phyloP scores from a whole-genome alignment of 1,140 invertebrate genomes.

The Calephelis virginiensis region DNA sequence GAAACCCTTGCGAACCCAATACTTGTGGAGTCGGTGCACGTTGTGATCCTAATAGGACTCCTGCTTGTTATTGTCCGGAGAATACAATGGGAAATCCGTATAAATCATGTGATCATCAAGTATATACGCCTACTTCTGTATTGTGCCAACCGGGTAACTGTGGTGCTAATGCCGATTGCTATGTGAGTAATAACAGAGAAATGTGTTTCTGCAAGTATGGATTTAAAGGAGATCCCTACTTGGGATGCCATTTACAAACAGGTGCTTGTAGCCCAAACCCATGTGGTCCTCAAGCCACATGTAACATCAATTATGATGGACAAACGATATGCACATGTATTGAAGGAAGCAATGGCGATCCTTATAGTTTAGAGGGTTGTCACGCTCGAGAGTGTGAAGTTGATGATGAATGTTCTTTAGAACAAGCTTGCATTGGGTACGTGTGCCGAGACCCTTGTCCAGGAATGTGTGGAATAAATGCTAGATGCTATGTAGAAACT shows the following conservation, averaged over 20 bases:
- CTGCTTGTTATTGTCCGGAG: constrained; percentile 90
- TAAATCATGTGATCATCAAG: constrained; percentile 81
- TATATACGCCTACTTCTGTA: constrained; percentile 75
- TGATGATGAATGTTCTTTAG: constrained; percentile 85
- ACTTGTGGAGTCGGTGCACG: constrained; percentile 88
- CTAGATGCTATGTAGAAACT: constrained; percentile 84
- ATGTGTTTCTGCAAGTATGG: constrained; percentile 89
- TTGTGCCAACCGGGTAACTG: constrained; percentile 88
- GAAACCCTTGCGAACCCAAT: constrained; percentile 89
- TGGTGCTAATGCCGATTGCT: constrained; percentile 89
- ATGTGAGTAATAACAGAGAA: constrained; percentile 85
- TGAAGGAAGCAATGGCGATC: constrained; percentile 87
- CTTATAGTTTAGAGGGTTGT: constrained; percentile 84
- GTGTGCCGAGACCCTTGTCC: constrained; percentile 89
- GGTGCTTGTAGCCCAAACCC: constrained; percentile 87
- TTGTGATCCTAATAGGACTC: constrained; percentile 87
- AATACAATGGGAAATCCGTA: constrained; percentile 88
- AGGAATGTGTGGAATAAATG: constrained; percentile 87
- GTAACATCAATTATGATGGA: constrained; percentile 83
- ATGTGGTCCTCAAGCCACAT: constrained; percentile 87
- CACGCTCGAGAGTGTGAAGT: constrained; percentile 86
- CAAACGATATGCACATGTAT: constrained; percentile 86
- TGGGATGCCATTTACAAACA: constrained; percentile 83
- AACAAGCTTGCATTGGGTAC: constrained; percentile 87
- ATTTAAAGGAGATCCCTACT: constrained; percentile 88